Percentiles rank a stretch among this genome's conserved stretches.
phyloP scores from a whole-genome alignment of 2,113 vertebrate genomes.

The Aptenodytes patagonicus region DNA sequence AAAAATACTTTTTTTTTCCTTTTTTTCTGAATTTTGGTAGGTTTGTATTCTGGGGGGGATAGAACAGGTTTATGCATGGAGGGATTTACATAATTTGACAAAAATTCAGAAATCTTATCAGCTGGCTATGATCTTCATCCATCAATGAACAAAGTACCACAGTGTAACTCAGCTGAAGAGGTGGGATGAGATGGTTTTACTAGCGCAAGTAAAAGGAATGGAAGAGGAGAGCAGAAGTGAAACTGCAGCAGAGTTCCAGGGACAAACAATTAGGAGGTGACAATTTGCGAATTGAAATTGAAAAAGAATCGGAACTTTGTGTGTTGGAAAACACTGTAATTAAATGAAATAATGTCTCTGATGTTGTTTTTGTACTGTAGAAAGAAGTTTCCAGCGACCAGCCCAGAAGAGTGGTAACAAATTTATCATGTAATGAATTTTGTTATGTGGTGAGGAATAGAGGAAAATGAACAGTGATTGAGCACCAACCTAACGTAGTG shows the following conservation, averaged over 20 bases:
- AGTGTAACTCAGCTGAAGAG: neutral
- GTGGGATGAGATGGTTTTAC: neutral
- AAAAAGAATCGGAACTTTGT: neutral
- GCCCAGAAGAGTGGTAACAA: neutral
- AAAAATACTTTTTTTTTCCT: neutral
- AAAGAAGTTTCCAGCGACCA: neutral
- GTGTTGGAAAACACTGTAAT: neutral
- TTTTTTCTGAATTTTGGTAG: neutral
- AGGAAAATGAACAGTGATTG: slow-evolving; percentile 47
- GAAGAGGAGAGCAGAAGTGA: neutral
- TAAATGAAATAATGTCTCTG: neutral
- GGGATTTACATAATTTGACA: neutral
- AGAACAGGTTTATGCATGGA: neutral
- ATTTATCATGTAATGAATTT: slow-evolving; percentile 34
- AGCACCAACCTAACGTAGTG: slow-evolving; percentile 29
- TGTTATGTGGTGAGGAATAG: neutral
- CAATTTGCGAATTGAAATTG: neutral
- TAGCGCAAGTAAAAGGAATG: neutral
- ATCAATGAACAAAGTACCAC: neutral
- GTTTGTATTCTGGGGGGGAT: neutral
- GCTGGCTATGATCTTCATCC: neutral
- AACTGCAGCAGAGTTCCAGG: neutral
- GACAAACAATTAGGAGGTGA: neutral
- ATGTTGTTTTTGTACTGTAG: neutral
- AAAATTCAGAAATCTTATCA: neutral